Evolutionary conservation across 1,140 invertebrate species (phyloP), one percentile per base, ranked within the genome.

Genomic region (Cotesia vestalis): DNA sequence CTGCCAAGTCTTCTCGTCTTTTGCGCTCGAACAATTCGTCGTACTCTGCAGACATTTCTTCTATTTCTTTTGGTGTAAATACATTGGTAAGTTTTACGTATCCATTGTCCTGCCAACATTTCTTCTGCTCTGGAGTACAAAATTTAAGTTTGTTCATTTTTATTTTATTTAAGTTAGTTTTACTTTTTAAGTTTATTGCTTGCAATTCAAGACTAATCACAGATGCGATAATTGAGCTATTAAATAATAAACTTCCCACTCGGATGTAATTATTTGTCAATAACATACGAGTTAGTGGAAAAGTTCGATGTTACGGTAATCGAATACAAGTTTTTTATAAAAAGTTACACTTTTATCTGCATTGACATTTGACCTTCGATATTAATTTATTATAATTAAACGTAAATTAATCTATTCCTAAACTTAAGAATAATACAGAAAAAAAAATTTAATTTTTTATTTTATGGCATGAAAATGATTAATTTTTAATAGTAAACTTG

Each of bases 61-160:
- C 77, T 4, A 89, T 81, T 77, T 89, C 88, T 14, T 83, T 76
- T 1, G 76, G 14, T 0, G 80, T 81, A 72, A 85, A 88, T 35
- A 90, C 78, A 40, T 83, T 82, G 4, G 82, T 78, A 3, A 90
- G 70, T 67, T 89, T 85, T 11, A 90, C 79, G 66, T 82, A 90
- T 12, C 89, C 89, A 79, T 90, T 89, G 11, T 88, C 82, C 2
- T 83, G 71, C 76, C 86, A 90, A 72, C 85, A 89, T 64, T 86
- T 62, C 40, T 85, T 86, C 76, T 90, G 83, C 11, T 88, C 83
- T 1, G 75, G 11, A 2, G 85, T 86, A 46, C 89, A 76, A 75
- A 84, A 81, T 27, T 84, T 85, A 17, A 86, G 76, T 55, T 68
- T 69, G 53, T 64, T 73, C 80, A 84, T 84, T 35, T 9, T 67